phyloP scores from a whole-genome alignment of 2,797 vertebrate genomes.

The Champsocephalus esox region DNA sequence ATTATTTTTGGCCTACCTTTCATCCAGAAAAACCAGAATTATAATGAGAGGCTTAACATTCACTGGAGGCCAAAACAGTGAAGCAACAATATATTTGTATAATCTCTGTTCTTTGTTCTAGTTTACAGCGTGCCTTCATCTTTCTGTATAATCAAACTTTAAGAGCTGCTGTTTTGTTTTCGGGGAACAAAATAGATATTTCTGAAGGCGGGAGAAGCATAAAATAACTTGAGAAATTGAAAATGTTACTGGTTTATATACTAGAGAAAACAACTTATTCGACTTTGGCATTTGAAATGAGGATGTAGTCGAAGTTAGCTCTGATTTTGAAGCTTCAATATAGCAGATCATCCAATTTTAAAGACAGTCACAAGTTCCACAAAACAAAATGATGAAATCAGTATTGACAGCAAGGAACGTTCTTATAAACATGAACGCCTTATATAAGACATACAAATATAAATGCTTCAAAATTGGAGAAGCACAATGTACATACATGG shows the following conservation, averaged over 20 bases:
- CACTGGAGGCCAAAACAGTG: conserved; percentile 8
- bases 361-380: not conserved
- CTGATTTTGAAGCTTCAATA: not conserved
- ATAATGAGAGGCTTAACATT: conserved; percentile 27
- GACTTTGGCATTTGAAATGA: not conserved
- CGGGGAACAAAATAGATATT: not conserved
- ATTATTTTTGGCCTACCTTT: conserved; percentile 3
- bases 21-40: not conserved
- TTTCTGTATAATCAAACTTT: not conserved
- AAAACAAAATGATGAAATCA: conserved; percentile 10
- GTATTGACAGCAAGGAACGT: too few species aligned
- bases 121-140: conserved; percentile 15
- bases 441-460: not conserved
- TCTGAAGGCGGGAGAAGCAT: not conserved
- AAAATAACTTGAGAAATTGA: not conserved
- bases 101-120: conserved; percentile 24
- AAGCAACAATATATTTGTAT: conserved; percentile 20
- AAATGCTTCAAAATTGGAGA: conserved; percentile 7
- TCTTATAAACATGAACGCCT: too few species aligned
- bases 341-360: not conserved
- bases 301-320: not conserved
- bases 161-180: conserved; percentile 2
- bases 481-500: conserved; percentile 4
- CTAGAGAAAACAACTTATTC: not conserved
- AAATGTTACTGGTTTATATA: not conserved